Percentiles rank a stretch among this genome's conserved stretches.
Conservation (phyloP, 2,797 vertebrate genomes). For the Sebastiscus albofasciatus region DNA sequence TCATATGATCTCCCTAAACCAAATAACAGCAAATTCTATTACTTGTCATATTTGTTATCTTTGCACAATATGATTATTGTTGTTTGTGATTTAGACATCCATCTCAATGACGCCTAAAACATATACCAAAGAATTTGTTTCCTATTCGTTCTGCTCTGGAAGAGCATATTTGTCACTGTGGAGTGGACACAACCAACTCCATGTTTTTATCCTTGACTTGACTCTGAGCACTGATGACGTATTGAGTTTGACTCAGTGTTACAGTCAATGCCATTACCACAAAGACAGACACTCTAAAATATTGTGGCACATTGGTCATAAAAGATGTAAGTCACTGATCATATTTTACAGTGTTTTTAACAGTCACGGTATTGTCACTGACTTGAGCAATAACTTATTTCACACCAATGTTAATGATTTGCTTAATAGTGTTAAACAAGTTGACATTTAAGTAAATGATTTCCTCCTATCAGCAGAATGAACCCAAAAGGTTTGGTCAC, state of each 20-base stretch:
- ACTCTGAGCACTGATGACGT: slow-evolving; percentile 21
- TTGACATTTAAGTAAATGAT: neutral
- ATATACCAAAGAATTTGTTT: neutral
- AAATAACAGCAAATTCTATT: neutral
- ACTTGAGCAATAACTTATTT: neutral
- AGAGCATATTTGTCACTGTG: neutral
- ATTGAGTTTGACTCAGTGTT: slow-evolving; percentile 12
- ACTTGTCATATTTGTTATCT: neutral
- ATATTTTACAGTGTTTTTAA: neutral
- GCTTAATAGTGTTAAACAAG: neutral
- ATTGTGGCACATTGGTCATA: neutral
- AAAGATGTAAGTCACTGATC: neutral
- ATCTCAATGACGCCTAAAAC: neutral
- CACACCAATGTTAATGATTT: neutral
- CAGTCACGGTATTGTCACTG: neutral
- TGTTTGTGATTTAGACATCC: neutral
- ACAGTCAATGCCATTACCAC: neutral
- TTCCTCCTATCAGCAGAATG: neutral
- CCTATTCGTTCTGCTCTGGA: neutral
- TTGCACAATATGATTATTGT: neutral
- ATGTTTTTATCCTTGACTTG: slow-evolving; percentile 20
- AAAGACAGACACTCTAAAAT: neutral
- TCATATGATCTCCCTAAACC: neutral
- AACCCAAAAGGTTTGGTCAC: slow-evolving; percentile 1
- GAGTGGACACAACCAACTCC: neutral